A percentile compares a stretch with the other conserved stretches of the same genome.
Conservation (phyloP, 2,888 invertebrate genomes). For the Apeira syringaria region DNA sequence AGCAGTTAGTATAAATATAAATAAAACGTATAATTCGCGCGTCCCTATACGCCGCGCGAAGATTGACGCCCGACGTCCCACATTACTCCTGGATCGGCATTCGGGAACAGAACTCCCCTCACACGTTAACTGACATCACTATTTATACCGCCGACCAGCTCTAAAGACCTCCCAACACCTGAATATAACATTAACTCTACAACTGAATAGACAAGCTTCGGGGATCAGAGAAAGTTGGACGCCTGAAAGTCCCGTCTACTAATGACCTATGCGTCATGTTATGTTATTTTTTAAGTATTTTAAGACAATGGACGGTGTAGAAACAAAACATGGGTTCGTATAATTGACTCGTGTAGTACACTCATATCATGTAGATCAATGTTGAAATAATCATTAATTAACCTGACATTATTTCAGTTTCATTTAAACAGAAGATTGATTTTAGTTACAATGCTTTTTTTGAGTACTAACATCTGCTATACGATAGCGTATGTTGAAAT, state of each 20-base stretch:
- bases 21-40: constrained; percentile 6
- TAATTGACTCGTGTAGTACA: constrained; percentile 27
- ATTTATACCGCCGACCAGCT: constrained; percentile 61
- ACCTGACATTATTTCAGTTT: too few species aligned
- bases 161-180: constrained; percentile 47
- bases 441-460: too few species aligned
- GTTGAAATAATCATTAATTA: too few species aligned
- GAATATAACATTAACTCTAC: constrained; percentile 40
- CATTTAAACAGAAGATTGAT: too few species aligned
- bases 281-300: constrained; percentile 51
- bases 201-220: constrained; percentile 8
- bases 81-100: constrained; percentile 69
- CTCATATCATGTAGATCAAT: constrained; percentile 1
- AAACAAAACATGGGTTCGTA: constrained; percentile 34
- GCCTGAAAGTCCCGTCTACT: constrained; percentile 39
- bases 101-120: constrained; percentile 64
- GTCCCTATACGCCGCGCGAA: constrained; percentile 27
- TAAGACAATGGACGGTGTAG: constrained; percentile 49
- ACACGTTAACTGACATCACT: constrained; percentile 70
- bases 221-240: constrained; percentile 40
- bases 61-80: constrained; percentile 69
- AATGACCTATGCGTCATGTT: constrained; percentile 65
- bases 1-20: constrained; percentile 13
- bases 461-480: too few species aligned
- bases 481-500: too few species aligned